Evolutionary conservation across 2,113 vertebrate species (phyloP), one percentile per base, ranked within the genome.

Genomic region (Sylvia atricapilla): DNA sequence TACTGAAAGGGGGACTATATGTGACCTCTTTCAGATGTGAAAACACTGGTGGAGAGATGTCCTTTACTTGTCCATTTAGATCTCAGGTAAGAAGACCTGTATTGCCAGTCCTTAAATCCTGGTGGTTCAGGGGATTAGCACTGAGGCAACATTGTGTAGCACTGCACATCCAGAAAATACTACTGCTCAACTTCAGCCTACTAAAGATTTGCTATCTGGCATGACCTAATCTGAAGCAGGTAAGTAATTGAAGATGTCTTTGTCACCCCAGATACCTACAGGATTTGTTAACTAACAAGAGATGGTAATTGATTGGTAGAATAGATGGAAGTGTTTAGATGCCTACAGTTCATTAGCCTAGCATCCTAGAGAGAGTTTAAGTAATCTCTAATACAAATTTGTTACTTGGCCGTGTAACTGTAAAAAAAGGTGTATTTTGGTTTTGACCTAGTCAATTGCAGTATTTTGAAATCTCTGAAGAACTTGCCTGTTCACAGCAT

Each of bases 61-160:
- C 98, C 98, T 46, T 92, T 96, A 30, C 97, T 99, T 18, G 73
- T 97, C 41, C 97, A 98, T 37, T 97, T 99, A 87, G 99, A 99
- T 96, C 97, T 99, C 88, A 99, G 99, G 99, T 99, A 97, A 97
- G 95, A 73, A 49, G 44, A 66, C 46, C 8, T 90, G 55, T 77
- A 13, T 24, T 82, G 41, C 8, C 33, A 20, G 14, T 52, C 31
- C 22, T 92, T 64, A 72, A 39, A 41, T 66, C 6, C 5, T 46
- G 76, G 11, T 3, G 7, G 44, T 52, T 87, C 31, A 21, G 37
- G 49, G 25, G 7, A 33, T 35, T 70, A 79, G 62, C 46, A 69
- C 7, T 69, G 50, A 66, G n/a, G 28, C 25, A n/a, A 69, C 30
- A 27, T 39, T 67, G 5, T 47, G 16, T 59, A 83, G 44, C 15